A percentile compares a stretch with the other conserved stretches of the same genome.
Evolutionary conservation across 1,140 invertebrate genomes (phyloP).

Genomic region (Drosophila nannoptera): DNA sequence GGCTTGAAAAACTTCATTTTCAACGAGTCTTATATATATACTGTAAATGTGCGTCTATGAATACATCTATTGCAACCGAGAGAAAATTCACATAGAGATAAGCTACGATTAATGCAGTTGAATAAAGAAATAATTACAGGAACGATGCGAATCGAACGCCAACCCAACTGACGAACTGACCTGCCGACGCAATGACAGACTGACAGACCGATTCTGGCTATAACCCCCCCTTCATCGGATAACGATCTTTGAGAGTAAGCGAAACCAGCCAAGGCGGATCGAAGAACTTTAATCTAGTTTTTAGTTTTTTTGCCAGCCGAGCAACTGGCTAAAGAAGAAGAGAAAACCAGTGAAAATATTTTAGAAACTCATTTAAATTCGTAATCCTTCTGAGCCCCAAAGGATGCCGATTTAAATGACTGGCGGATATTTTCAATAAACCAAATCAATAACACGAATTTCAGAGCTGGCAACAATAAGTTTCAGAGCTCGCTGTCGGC

Average conservation of each 20-base stretch:
- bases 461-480: conserved; percentile 17
- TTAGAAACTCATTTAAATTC: conserved; percentile 63
- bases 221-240: not conserved
- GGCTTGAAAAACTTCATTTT: too few relatives aligned
- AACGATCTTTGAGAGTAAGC: not conserved
- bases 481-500: conserved; percentile 24
- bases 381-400: conserved; percentile 75
- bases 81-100: too few relatives aligned
- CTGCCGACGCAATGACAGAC: too few relatives aligned
- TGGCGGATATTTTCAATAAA: conserved; percentile 21
- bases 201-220: not conserved
- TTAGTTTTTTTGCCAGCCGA: too few relatives aligned
- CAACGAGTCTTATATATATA: too few relatives aligned
- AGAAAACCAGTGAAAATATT: conserved; percentile 18
- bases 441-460: conserved; percentile 46
- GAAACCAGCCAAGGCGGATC: not conserved
- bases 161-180: too few relatives aligned
- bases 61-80: too few relatives aligned
- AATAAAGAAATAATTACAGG: too few relatives aligned
- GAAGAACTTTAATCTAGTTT: not conserved
- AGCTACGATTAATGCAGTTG: too few relatives aligned
- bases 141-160: too few relatives aligned
- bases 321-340: conserved; percentile 21
- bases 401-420: conserved; percentile 74
- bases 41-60: too few relatives aligned